A percentile compares a stretch with the other conserved stretches of the same genome.
Evolutionary conservation across 2,888 invertebrate species (phyloP).

Genomic region (Andrena hattorfiana): DNA sequence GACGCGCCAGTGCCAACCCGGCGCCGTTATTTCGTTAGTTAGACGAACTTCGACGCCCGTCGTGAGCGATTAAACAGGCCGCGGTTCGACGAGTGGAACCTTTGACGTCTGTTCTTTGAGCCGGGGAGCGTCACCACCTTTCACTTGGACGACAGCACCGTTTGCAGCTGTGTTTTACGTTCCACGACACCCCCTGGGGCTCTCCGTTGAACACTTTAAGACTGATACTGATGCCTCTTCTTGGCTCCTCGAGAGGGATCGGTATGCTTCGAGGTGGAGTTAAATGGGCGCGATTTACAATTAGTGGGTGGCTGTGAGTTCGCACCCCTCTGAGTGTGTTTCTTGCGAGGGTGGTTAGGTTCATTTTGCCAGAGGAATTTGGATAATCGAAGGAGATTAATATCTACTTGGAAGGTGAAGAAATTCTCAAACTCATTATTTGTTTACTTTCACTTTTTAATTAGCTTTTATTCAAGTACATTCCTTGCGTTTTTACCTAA

Average conservation of each 20-base stretch:
- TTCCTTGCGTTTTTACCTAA: too few relatives aligned
- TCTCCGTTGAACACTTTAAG: neutral
- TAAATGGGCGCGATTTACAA: neutral
- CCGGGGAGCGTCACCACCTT: slow-evolving; percentile 73
- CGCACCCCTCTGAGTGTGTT: neutral
- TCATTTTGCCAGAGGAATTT: too few relatives aligned
- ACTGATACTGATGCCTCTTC: neutral
- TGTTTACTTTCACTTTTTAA: too few relatives aligned
- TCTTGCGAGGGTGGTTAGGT: too few relatives aligned
- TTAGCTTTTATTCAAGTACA: too few relatives aligned
- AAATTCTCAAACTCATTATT: too few relatives aligned
- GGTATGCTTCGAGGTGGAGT: neutral
- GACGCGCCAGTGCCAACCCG: neutral
- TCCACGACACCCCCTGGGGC: slow-evolving; percentile 6
- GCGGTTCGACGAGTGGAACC: slow-evolving; percentile 14
- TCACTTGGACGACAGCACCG: slow-evolving; percentile 73
- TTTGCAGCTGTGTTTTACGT: slow-evolving; percentile 30
- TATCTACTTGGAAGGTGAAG: too few relatives aligned
- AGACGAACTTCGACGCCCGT: slow-evolving; percentile 80
- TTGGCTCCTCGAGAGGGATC: neutral
- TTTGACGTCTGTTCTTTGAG: slow-evolving; percentile 23
- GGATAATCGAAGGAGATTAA: too few relatives aligned
- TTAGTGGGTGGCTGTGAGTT: too few relatives aligned
- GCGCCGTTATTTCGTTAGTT: slow-evolving; percentile 82
- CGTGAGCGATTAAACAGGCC: slow-evolving; percentile 76